Evolutionary conservation across 92 coral and sea anemone species (phyloP).

Genomic region (Chrysogorgia sp.): DNA sequence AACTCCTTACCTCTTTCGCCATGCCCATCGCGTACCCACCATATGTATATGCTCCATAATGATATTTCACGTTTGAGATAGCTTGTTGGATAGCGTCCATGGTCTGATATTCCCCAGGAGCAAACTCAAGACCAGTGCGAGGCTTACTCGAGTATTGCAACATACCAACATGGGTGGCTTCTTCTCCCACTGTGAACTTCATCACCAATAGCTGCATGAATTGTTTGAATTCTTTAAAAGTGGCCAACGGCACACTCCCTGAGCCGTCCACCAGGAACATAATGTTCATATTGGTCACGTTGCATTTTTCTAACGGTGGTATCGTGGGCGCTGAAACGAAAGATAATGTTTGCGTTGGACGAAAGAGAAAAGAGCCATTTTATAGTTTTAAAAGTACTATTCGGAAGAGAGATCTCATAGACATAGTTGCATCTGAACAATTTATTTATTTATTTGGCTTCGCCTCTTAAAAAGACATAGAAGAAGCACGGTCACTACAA

Average conservation of each 20-base stretch:
- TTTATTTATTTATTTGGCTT: too few species aligned
- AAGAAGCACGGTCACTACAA: too few species aligned
- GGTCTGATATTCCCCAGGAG: conserved; percentile 4
- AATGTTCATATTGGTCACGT: conserved; percentile 13
- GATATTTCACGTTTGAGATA: conserved; percentile 12
- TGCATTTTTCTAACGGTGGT: not conserved
- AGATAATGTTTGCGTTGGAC: not conserved
- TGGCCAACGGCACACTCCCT: conserved; percentile 19
- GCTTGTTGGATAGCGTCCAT: conserved; percentile 10
- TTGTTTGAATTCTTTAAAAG: conserved; percentile 31
- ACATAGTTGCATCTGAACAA: too few species aligned
- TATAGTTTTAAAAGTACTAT: too few species aligned
- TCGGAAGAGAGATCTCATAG: too few species aligned
- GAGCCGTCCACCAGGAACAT: conserved; percentile 45
- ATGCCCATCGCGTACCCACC: conserved; percentile 35
- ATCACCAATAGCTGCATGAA: conserved; percentile 31
- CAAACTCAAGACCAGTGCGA: conserved; percentile 16
- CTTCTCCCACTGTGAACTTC: conserved; percentile 16
- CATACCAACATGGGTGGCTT: conserved; percentile 24
- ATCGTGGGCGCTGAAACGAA: conserved; percentile 1
- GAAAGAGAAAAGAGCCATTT: not conserved
- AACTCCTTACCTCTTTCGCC: conserved; percentile 38
- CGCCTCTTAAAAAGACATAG: too few species aligned
- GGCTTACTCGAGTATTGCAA: conserved; percentile 28
- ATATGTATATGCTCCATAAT: conserved; percentile 40